Base-by-base conservation (phyloP, 2,888 invertebrate species). In the Lordiphosa fenestrarum region DNA sequence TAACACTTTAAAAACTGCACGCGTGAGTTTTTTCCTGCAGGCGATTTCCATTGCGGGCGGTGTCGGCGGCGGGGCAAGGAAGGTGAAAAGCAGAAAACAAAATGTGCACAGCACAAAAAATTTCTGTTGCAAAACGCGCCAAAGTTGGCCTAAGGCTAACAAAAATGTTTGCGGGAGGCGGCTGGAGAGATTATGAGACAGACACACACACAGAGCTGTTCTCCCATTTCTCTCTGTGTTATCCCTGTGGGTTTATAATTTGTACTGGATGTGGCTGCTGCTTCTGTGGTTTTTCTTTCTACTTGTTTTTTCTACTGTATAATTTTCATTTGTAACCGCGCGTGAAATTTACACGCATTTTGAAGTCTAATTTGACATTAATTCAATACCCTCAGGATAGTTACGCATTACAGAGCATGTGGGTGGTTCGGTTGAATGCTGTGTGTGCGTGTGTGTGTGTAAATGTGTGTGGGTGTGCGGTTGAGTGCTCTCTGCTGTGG, bases 291-390 rank as follows among this genome's bases (percentile, higher is more conserved):
- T 60, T 55, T 37, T 19, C 7, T 33, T 41, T 36, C 41, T 25
- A 23, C 39, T 49, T 57, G 57, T 58, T 57, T 41, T 52, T 57
- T 60, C 51, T 33, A 12, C 39, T 53, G 54, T 68, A 52, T 63
- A 68, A 75, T 71, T 77, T 65, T 66, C 78, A 73, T 71, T 73
- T 74, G 72, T 65, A 74, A 69, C 73, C 66, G 72, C 71, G 82
- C 69, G 74, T 80, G 75, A 85, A 86, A 86, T 82, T 84, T 84
- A 82, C 84, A 86, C 83, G 82, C 84, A 80, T 84, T 84, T 73
- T 75, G 77, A 78, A 85, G 77, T 69, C 80, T 85, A 86, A 86
- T 86, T 85, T 85, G 86, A 86, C 86, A 84, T 84, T 86, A 85
- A 86, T 86, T 84, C 76, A 66, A 81, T 84, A 75, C 78, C 86